phyloP scores from a whole-genome alignment of 2,113 vertebrate genomes.

The Phyllostomus discolor region DNA sequence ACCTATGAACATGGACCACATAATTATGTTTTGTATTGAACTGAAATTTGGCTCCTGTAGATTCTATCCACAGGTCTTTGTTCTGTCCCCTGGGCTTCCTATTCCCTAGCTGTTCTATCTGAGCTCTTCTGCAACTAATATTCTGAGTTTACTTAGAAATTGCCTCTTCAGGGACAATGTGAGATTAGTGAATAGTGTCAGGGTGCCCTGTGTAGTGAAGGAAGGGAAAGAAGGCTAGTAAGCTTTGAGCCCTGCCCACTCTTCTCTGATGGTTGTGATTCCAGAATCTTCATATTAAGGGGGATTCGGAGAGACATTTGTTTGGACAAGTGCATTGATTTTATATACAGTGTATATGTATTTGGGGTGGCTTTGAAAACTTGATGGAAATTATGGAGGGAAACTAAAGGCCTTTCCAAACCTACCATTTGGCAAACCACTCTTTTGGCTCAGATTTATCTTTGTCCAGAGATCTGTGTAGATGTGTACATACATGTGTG shows the following conservation, averaged over 20 bases:
- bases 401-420: not conserved
- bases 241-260: not conserved
- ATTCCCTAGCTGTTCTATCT: not conserved
- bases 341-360: not conserved
- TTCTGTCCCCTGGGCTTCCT: not conserved
- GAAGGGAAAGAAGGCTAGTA: not conserved
- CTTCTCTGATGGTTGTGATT: not conserved
- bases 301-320: not conserved
- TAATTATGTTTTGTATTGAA: not conserved
- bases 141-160: not conserved
- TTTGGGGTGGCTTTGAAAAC: not conserved
- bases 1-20: not conserved
- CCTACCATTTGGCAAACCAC: not conserved
- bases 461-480: not conserved
- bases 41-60: not conserved
- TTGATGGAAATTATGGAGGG: not conserved
- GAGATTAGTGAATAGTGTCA: not conserved
- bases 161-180: not conserved
- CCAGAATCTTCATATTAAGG: not conserved
- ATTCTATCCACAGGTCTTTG: not conserved
- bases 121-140: not conserved
- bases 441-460: not conserved
- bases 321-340: not conserved
- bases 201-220: not conserved
- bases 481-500: not conserved